These are phyloP conservation scores for Eugnorisma glareosa DNA, from an alignment of 2,888 invertebrate species.

Conservation along the genomic window DNA sequence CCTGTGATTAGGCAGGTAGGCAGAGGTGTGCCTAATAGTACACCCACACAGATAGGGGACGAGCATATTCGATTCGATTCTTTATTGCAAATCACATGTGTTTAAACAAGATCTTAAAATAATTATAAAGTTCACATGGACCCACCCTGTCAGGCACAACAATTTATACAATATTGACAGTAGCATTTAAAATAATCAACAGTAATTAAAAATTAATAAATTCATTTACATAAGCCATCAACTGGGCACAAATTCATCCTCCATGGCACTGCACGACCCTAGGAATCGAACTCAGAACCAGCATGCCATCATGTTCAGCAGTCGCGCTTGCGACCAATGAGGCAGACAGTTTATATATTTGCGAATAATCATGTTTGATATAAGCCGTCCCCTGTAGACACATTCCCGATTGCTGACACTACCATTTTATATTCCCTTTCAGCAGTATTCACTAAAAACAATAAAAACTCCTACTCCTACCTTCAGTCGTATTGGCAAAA, in stretches of 20 bases:
- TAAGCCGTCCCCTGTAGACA: background rate
- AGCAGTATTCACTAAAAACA: constrained; percentile 9
- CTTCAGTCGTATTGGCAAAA: background rate
- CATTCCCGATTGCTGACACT: constrained; percentile 11
- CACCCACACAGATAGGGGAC: background rate
- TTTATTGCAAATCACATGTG: no score
- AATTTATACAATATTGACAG: no score
- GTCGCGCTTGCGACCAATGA: background rate
- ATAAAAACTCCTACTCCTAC: background rate
- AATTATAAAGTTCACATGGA: no score
- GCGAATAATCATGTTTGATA: background rate
- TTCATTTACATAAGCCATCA: no score
- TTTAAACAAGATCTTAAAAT: no score
- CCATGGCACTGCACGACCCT: background rate
- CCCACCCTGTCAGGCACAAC: no score
- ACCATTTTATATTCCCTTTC: constrained; percentile 3
- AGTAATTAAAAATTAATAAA: no score
- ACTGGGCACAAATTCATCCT: background rate
- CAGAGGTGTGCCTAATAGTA: background rate
- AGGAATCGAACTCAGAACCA: background rate
- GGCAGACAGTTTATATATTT: background rate
- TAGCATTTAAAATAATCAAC: no score
- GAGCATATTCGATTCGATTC: no score
- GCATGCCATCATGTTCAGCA: no score
- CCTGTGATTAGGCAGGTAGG: no score